A percentile compares a stretch with the other conserved stretches of the same genome.
Conservation (phyloP, 2,888 invertebrate species). For the Pandemis corylana region DNA sequence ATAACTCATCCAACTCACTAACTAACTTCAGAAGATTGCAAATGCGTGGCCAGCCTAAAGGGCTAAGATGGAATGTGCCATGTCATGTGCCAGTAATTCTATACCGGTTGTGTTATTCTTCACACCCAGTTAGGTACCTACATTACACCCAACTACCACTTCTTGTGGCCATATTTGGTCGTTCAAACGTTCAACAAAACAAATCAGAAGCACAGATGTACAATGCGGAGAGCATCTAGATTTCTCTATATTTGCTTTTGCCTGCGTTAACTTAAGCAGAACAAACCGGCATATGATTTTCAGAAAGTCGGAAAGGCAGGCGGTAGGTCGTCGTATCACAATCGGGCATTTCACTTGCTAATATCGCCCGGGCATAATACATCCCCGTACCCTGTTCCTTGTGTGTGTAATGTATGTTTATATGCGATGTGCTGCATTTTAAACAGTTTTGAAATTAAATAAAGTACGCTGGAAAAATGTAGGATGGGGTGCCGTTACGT, state of each 20-base stretch:
- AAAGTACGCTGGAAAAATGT: neutral
- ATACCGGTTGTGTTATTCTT: too few relatives aligned
- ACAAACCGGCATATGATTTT: slow-evolving; percentile 29
- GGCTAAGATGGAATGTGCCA: too few relatives aligned
- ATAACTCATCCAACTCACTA: too few relatives aligned
- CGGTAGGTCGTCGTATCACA: slow-evolving; percentile 62
- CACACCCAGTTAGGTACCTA: too few relatives aligned
- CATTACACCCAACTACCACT: too few relatives aligned
- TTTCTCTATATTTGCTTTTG: neutral
- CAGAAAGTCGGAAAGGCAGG: slow-evolving; percentile 31
- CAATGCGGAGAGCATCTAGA: neutral
- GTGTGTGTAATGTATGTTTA: slow-evolving; percentile 10
- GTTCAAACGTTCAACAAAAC: neutral
- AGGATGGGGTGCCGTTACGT: neutral
- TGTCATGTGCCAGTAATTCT: too few relatives aligned
- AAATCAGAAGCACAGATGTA: neutral
- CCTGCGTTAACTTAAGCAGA: neutral
- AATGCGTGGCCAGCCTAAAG: too few relatives aligned
- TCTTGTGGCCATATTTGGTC: neutral
- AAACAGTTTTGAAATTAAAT: slow-evolving; percentile 22
- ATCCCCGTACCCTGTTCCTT: slow-evolving; percentile 49
- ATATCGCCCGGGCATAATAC: slow-evolving; percentile 56
- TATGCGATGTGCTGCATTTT: slow-evolving; percentile 24
- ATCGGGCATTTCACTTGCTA: slow-evolving; percentile 70
- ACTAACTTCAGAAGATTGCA: too few relatives aligned